These are phyloP conservation scores for Heliconius erato DNA, from an alignment of 2,888 invertebrate genomes.

Conservation along the genomic window DNA sequence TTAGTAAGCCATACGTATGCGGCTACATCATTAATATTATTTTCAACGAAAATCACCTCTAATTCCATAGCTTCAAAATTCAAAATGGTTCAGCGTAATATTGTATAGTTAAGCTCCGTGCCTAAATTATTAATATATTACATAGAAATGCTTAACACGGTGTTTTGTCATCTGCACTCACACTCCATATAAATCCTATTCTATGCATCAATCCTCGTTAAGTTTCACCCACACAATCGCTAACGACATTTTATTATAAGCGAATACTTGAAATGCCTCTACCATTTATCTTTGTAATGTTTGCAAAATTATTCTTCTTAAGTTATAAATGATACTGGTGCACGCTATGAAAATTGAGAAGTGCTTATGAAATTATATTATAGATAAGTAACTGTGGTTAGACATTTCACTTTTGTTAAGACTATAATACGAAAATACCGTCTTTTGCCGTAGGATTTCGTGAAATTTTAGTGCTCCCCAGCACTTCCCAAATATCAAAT, in stretches of 20 bases:
- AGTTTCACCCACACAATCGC: slow-evolving; percentile 54
- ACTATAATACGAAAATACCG: background rate
- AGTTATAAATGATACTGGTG: slow-evolving; percentile 33
- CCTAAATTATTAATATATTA: slow-evolving; percentile 51
- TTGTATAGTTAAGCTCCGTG: slow-evolving; percentile 41
- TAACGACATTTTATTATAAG: slow-evolving; percentile 36
- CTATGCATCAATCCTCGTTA: slow-evolving; percentile 58
- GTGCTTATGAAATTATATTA: background rate
- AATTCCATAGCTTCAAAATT: background rate
- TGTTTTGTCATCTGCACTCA: slow-evolving; percentile 68
- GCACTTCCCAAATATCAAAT: background rate
- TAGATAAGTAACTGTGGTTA: background rate
- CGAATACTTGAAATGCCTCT: slow-evolving; percentile 42
- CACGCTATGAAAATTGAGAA: slow-evolving; percentile 16
- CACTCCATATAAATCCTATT: slow-evolving; percentile 67
- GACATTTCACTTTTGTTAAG: no score
- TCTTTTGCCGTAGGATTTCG: background rate
- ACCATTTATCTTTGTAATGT: slow-evolving; percentile 46
- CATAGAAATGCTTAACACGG: slow-evolving; percentile 52
- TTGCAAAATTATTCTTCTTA: slow-evolving; percentile 46
- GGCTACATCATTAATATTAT: background rate
- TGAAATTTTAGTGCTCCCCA: background rate
- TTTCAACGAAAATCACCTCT: slow-evolving; percentile 22
- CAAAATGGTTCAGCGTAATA: background rate
- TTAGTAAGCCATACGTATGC: slow-evolving; percentile 37